These are phyloP conservation scores for Cirrhinus molitorella DNA, from an alignment of 2,797 vertebrate genomes.

Conservation along the genomic window DNA sequence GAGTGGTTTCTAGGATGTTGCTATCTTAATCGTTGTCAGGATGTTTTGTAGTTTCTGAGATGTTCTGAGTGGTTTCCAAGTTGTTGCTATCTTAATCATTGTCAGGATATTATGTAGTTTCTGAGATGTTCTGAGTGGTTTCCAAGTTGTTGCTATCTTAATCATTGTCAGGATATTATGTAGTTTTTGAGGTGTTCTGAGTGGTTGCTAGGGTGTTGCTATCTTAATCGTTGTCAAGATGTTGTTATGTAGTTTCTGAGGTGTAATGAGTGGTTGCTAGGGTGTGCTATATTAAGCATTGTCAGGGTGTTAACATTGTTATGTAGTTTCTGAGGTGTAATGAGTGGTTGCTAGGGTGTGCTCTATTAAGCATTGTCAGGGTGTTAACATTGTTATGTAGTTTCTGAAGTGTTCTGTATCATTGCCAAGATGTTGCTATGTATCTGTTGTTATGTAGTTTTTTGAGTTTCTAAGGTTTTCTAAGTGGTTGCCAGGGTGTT, in stretches of 20 bases:
- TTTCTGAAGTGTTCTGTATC: background rate
- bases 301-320: background rate
- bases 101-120: background rate
- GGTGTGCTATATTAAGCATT: too few species aligned
- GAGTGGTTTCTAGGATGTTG: background rate
- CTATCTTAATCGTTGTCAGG: background rate
- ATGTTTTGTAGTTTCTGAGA: background rate
- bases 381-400: too few species aligned
- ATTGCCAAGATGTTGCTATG: background rate
- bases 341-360: background rate
- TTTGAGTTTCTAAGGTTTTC: background rate
- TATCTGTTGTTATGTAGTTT: background rate
- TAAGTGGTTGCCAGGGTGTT: background rate
- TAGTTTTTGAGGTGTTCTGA: background rate
- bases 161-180: too few species aligned
- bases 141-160: background rate
- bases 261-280: background rate
- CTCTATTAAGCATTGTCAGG: too few species aligned
- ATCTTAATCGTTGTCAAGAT: accelerated
- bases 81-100: too few species aligned
- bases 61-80: background rate
- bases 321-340: background rate
- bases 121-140: background rate
- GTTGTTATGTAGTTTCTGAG: background rate
- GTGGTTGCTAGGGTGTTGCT: background rate